These are phyloP conservation scores for Caenorhabditis angaria DNA, from an alignment of 2,888 invertebrate species.

Conservation along the genomic window DNA sequence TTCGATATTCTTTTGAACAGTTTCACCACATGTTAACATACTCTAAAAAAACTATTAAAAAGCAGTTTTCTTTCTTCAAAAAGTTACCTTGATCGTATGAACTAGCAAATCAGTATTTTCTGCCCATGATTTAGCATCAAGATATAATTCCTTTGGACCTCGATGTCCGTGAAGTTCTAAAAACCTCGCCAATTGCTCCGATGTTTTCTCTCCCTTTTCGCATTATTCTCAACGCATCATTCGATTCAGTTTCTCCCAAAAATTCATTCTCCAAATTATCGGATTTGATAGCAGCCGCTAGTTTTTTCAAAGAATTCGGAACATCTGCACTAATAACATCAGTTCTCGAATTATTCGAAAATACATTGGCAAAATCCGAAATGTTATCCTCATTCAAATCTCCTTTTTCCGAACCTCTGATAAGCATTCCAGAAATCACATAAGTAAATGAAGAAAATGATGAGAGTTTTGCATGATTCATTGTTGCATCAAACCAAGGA, in stretches of 20 bases:
- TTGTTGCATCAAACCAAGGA: conserved; percentile 25
- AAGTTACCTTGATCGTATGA: conserved; percentile 77
- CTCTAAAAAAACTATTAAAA: conserved; percentile 16
- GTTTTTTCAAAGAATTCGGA: conserved; percentile 76
- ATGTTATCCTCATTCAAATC: conserved; percentile 79
- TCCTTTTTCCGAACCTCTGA: conserved; percentile 62
- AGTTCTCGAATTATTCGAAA: conserved; percentile 77
- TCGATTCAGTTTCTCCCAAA: conserved; percentile 37
- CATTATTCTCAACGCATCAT: conserved; percentile 53
- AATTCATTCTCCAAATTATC: conserved; percentile 51
- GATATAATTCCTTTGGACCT: conserved; percentile 78
- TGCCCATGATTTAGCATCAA: conserved; percentile 79
- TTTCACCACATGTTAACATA: conserved; percentile 38
- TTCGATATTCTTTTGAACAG: conserved; percentile 28
- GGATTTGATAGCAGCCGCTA: conserved; percentile 54
- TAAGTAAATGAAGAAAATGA: conserved; percentile 66
- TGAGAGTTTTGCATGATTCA: conserved; percentile 51
- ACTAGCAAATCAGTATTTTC: conserved; percentile 78
- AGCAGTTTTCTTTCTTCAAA: background rate
- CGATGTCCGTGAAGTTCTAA: conserved; percentile 80
- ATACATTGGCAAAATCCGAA: conserved; percentile 79
- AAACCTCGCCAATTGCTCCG: conserved; percentile 77
- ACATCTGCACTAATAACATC: conserved; percentile 83
- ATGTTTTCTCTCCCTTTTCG: conserved; percentile 36
- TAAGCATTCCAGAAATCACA: conserved; percentile 64